A percentile compares a stretch with the other conserved stretches of the same genome.
phyloP scores from a whole-genome alignment of 2,797 vertebrate species.

The Basileuterus tristriatus region DNA sequence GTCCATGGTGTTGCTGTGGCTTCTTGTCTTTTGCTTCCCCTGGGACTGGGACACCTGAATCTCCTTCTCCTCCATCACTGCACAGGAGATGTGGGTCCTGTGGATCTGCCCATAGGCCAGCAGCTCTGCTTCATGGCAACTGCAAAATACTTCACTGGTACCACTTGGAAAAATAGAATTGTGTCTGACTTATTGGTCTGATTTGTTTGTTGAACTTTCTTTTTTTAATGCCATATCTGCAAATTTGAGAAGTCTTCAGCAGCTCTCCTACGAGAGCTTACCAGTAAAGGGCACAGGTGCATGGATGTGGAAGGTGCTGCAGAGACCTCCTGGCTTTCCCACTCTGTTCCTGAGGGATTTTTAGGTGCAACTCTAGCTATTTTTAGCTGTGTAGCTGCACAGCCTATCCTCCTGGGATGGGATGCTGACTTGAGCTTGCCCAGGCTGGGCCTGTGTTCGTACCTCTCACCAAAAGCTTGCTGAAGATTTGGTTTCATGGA shows the following conservation, averaged over 20 bases:
- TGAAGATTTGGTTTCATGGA: background rate
- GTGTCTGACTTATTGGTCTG: no score
- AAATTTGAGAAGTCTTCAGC: background rate
- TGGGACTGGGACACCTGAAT: background rate
- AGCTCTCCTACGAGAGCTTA: background rate
- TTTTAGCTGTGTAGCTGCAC: background rate
- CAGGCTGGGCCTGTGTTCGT: background rate
- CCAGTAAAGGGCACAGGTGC: background rate
- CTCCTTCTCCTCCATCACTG: background rate
- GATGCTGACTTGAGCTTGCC: background rate
- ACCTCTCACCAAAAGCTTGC: background rate
- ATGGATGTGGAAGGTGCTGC: background rate
- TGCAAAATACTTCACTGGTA: background rate
- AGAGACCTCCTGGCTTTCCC: background rate
- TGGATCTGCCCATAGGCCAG: background rate
- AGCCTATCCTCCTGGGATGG: background rate
- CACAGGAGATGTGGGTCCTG: fast-evolving
- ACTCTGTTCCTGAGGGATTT: background rate
- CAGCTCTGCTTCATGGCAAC: background rate
- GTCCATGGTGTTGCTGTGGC: background rate
- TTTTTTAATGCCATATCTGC: background rate
- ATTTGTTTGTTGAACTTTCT: background rate
- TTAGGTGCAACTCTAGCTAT: background rate
- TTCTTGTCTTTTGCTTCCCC: background rate
- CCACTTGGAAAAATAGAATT: background rate